Conservation (phyloP, 2,888 invertebrate species). For the Hemistola chrysoprasaria region DNA sequence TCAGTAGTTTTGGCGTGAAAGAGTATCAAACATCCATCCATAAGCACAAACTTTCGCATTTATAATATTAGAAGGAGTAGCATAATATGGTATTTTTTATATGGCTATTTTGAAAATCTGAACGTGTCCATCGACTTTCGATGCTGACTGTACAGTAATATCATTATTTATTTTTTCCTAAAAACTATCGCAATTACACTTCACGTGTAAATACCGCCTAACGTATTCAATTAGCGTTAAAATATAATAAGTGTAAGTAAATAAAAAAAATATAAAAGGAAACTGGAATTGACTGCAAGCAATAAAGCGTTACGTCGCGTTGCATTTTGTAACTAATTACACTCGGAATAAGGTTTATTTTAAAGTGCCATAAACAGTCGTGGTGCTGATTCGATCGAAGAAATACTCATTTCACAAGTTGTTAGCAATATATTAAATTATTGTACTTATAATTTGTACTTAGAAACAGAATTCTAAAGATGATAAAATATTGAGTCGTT, state of each 20-base stretch:
- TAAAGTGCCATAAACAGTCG: conserved; percentile 60
- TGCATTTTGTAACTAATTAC: conserved; percentile 44
- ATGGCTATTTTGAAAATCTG: too few species aligned
- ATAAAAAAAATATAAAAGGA: conserved; percentile 28
- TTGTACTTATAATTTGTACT: conserved; percentile 58
- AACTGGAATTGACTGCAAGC: conserved; percentile 59
- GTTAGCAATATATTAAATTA: conserved; percentile 53
- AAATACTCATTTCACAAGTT: conserved; percentile 23
- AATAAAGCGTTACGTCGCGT: conserved; percentile 47
- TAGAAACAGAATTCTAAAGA: conserved; percentile 30
- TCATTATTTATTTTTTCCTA: conserved; percentile 1
- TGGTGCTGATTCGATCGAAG: conserved; percentile 49
- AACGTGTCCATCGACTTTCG: too few species aligned
- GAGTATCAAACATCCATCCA: too few species aligned
- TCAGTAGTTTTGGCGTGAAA: too few species aligned
- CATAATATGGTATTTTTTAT: too few species aligned
- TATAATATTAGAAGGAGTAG: too few species aligned
- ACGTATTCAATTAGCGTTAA: conserved; percentile 18
- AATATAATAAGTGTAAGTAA: conserved; percentile 8
- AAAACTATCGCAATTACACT: conserved; percentile 8
- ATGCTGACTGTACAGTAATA: too few species aligned
- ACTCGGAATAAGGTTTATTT: conserved; percentile 43
- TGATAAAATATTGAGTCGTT: too few species aligned
- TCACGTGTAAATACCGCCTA: conserved; percentile 13
- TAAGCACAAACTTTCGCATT: too few species aligned